A percentile compares a stretch with the other conserved stretches of the same genome.
These are phyloP conservation scores for Peromyscus nudipes DNA, from an alignment of 2,797 vertebrate species.

Conservation along the genomic window DNA sequence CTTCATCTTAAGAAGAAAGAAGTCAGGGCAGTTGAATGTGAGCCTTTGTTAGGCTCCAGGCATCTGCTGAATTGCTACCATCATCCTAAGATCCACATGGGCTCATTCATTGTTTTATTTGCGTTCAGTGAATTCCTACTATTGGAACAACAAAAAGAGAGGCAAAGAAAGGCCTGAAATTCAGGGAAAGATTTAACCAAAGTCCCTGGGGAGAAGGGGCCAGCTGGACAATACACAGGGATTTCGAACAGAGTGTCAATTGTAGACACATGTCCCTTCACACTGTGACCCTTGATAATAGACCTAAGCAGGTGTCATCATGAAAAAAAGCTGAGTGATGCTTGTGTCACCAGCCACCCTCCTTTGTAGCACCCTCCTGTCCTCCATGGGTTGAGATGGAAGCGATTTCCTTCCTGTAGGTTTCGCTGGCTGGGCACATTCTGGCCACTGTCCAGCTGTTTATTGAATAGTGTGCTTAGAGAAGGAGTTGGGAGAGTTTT, in stretches of 20 bases:
- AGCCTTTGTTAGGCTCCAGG: slow-evolving; percentile 15
- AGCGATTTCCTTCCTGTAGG: not conserved
- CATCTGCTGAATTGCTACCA: slow-evolving; percentile 32
- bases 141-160: slow-evolving; percentile 29
- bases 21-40: not conserved
- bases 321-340: not conserved
- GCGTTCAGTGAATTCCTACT: slow-evolving; percentile 53
- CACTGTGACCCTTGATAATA: not conserved
- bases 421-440: not conserved
- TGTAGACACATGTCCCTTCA: not conserved
- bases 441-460: not conserved
- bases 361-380: not conserved
- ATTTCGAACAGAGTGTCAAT: not conserved
- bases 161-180: slow-evolving; percentile 27
- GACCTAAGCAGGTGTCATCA: not conserved
- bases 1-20: slow-evolving; percentile 51
- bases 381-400: not conserved
- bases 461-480: slow-evolving; percentile 24
- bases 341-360: not conserved
- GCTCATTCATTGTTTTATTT: slow-evolving; percentile 43
- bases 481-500: not conserved
- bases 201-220: not conserved
- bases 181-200: slow-evolving; percentile 54
- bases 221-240: not conserved
- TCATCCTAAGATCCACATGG: slow-evolving; percentile 36